These are phyloP conservation scores for Dicaeum eximium DNA, from an alignment of 2,113 vertebrate species.

Conservation along the genomic window DNA sequence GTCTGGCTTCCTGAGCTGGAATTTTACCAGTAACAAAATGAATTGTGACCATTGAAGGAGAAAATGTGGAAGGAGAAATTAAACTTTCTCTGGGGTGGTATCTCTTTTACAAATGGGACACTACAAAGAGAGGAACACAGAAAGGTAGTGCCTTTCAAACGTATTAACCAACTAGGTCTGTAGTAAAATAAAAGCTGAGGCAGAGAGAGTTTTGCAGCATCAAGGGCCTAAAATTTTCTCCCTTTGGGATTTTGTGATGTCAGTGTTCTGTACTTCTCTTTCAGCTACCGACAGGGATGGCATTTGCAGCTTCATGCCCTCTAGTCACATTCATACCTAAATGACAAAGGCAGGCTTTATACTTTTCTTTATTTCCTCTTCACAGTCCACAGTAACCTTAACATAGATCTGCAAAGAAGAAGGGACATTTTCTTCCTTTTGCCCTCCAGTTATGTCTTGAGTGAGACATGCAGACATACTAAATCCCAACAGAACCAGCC, in stretches of 20 bases:
- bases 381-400: not conserved
- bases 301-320: conserved; percentile 14
- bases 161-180: not conserved
- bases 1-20: not conserved
- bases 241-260: not conserved
- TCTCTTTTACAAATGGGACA: not conserved
- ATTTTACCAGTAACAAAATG: conserved; percentile 4
- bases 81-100: not conserved
- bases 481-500: not conserved
- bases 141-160: not conserved
- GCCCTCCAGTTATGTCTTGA: not conserved
- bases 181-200: not conserved
- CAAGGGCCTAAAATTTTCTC: not conserved
- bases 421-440: not conserved
- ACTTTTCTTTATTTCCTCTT: conserved; percentile 24
- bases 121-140: not conserved
- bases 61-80: not conserved
- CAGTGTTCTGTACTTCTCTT: not conserved
- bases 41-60: not conserved
- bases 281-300: not conserved
- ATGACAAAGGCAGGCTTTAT: conserved; percentile 12
- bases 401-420: not conserved
- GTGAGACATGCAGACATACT: not conserved
- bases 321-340: conserved; percentile 30
- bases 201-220: not conserved